phyloP scores from a whole-genome alignment of 2,888 invertebrate genomes.

The Mesorhabditis sp. region DNA sequence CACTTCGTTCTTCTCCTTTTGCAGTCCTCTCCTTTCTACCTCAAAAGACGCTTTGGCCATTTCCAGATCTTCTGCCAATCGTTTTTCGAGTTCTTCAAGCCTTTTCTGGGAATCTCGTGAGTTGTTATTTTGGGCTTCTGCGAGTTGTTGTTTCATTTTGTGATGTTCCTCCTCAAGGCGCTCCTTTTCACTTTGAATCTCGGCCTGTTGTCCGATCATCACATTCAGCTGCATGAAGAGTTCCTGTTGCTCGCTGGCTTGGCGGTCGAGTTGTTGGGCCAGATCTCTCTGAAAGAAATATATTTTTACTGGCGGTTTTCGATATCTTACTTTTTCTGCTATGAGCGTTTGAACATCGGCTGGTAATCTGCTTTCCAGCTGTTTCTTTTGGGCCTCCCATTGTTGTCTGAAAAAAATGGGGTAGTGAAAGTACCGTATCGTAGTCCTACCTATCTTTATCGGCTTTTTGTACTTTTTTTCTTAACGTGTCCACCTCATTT shows the following conservation, averaged over 20 bases:
- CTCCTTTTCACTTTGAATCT: conserved; percentile 1
- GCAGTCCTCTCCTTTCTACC: conserved; percentile 27
- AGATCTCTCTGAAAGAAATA: conserved; percentile 30
- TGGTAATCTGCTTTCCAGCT: conserved; percentile 41
- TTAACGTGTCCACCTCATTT: conserved; percentile 38
- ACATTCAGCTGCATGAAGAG: conserved; percentile 44
- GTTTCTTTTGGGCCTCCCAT: conserved; percentile 30
- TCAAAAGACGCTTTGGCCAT: background rate
- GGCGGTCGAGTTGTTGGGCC: conserved; percentile 48
- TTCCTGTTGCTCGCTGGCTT: conserved; percentile 54
- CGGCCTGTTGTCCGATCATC: background rate
- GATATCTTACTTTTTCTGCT: conserved; percentile 36
- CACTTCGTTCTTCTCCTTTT: conserved; percentile 33
- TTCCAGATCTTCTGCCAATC: background rate
- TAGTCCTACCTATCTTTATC: conserved; percentile 33
- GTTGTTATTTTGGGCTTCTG: background rate
- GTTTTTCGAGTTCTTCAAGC: background rate
- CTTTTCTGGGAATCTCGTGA: background rate
- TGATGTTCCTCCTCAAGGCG: background rate
- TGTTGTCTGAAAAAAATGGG: conserved; percentile 21
- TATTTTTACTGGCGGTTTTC: conserved; percentile 8
- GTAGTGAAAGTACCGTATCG: background rate
- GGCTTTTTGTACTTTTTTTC: conserved; percentile 27
- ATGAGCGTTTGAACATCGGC: conserved; percentile 45
- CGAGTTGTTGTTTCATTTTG: background rate